Evolutionary conservation across 2,888 invertebrate genomes (phyloP), one percentile per base, ranked within the genome.

Genomic region (Diaprepes abbreviatus): DNA sequence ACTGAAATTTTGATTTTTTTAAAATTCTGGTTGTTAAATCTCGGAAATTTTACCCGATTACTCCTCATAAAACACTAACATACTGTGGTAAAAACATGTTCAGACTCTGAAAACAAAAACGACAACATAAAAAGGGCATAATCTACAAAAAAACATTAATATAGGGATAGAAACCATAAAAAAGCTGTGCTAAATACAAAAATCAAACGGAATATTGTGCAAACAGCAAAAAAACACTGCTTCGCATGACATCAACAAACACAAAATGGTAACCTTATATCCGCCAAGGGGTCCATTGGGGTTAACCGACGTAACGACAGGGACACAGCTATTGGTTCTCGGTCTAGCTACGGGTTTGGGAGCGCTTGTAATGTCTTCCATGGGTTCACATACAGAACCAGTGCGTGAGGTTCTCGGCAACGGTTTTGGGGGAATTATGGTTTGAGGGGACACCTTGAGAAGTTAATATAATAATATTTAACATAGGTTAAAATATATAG

Each of bases 401-500:
- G 90, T 87, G 77, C 91, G 86, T 45, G 90, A 93, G 0, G 92
- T 91, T 76, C 94, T 87, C 0, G 94, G 94, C 84, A 94, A 85
- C 10, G 94, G 94, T 81, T 93, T 94, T 0, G 94, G 94, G 1
- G 92, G 90, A 50, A 89, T 72, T 43, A 79, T 82, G 24, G n/a
- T 52, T 48, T 62, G 63, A 17, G 66, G 52, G 21, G 60, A 48
- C n/a, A 73, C 69, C 73, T 75, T 76, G 24, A 71, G 66, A 58
- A 69, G 63, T 12, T 31, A 43, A 50, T 21, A 50, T 28, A 48
- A 35, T 60, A 14, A 55, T 6, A 9, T 10, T 14, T 40, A 7
- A 40, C 40, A 40, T n/a, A n/a, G n/a, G n/a, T n/a, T n/a, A n/a
- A n/a, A n/a, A n/a, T n/a, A n/a, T n/a, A n/a, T n/a, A n/a, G n/a